A percentile compares a stretch with the other conserved stretches of the same genome.
These are phyloP conservation scores for Brienomyrus longianalis DNA, from an alignment of 2,113 vertebrate genomes.

Conservation along the genomic window DNA sequence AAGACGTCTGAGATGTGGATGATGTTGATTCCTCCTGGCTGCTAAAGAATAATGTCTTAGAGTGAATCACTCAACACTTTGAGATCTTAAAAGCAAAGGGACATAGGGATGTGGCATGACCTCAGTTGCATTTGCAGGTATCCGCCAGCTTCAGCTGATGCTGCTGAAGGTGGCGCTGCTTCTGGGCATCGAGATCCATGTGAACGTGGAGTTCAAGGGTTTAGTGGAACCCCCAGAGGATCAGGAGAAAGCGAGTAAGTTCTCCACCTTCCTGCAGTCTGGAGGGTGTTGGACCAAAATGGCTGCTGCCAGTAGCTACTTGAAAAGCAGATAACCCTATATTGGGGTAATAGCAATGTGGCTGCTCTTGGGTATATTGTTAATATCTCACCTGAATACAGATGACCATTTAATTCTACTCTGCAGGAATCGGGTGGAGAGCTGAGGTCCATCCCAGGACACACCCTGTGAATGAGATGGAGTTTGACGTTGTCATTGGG, in stretches of 20 bases:
- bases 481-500: constrained; percentile 88
- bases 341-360: background rate
- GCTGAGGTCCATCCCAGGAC: constrained; percentile 76
- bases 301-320: background rate
- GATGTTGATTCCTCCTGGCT: background rate
- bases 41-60: background rate
- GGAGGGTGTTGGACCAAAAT: background rate
- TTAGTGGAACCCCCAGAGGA: constrained; percentile 77
- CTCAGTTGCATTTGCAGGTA: constrained; percentile 60
- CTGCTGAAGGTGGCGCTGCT: constrained; percentile 89
- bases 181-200: constrained; percentile 87
- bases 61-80: background rate
- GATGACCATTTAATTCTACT: background rate
- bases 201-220: constrained; percentile 85
- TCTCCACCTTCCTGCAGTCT: background rate
- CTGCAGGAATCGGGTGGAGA: constrained; percentile 82
- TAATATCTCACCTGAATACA: background rate
- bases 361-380: background rate
- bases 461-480: constrained; percentile 76
- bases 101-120: background rate
- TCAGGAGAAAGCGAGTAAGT: constrained; percentile 74
- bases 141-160: constrained; percentile 90
- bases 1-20: background rate
- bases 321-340: background rate
- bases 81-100: background rate